Conservation (phyloP, 2,797 vertebrate species). For the Liparis tanakae region DNA sequence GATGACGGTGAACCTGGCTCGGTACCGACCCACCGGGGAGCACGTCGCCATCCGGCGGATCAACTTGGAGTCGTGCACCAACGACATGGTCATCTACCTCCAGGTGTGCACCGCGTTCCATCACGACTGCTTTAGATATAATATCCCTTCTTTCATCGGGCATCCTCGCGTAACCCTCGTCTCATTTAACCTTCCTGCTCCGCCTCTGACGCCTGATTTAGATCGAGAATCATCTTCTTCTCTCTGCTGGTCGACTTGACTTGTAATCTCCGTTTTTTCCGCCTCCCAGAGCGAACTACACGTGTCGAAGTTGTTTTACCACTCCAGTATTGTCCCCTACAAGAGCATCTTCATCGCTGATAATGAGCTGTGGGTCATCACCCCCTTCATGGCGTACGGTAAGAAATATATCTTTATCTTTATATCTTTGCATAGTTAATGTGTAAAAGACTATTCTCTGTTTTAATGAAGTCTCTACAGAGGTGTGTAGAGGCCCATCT, state of each 20-base stretch:
- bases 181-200: background rate
- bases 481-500: too few species aligned
- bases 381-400: slow-evolving; percentile 98
- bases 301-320: slow-evolving; percentile 96
- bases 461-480: too few species aligned
- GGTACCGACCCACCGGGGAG: slow-evolving; percentile 90
- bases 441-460: too few species aligned
- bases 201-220: slow-evolving; percentile 10
- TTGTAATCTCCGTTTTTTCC: slow-evolving; percentile 26
- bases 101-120: slow-evolving; percentile 84
- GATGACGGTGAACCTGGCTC: slow-evolving; percentile 95
- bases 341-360: slow-evolving; percentile 95
- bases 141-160: slow-evolving; percentile 8
- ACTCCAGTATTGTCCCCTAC: slow-evolving; percentile 94
- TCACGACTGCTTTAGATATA: background rate
- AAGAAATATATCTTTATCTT: too few species aligned
- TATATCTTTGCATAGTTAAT: too few species aligned
- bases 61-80: slow-evolving; percentile 95
- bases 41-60: slow-evolving; percentile 93
- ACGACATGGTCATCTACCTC: slow-evolving; percentile 96
- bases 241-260: background rate
- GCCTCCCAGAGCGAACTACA: slow-evolving; percentile 91
- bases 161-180: background rate
- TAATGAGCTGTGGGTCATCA: slow-evolving; percentile 97
- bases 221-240: slow-evolving; percentile 6